Evolutionary conservation across 1,140 invertebrate species (phyloP), one percentile per base, ranked within the genome.

Genomic region (Palaemon carinicauda): DNA sequence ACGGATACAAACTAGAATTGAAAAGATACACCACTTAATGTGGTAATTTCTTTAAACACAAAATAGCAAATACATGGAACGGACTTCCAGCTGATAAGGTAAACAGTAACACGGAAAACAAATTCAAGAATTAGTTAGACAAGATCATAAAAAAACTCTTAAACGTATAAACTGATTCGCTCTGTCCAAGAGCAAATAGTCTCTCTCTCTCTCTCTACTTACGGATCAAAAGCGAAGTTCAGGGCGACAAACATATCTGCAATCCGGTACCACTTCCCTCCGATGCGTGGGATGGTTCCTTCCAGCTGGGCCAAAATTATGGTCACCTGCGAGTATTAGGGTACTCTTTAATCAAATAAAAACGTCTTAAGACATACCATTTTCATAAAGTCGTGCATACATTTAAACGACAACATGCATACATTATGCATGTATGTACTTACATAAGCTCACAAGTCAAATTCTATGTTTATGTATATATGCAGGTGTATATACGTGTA

Each of bases 191-290:
- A n/a, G n/a, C n/a, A n/a, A n/a, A n/a, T n/a, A n/a, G n/a, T 41
- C 33, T 41, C 33, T 41, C 33, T 41, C 41, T 41, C 41, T 41
- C 41, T 41, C 41, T 41, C 1, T 4, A 97, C 94, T 87, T 95
- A 95, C 1, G 96, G 96, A 91, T 97, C 95, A 65, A 96, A 91
- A 21, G 95, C 94, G 90, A 96, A 97, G 90, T 97, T 96, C 31
- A 96, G 90, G n/a, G 95, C 94, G 91, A 96, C 94, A 60, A 96
- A 91, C 10, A 96, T 91, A 90, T 97, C 96, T 2, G 95, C 95
- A 4, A 94, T 90, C 1, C 91, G 91, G 75, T 93, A 93, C 52
- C 91, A 89, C 88, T 69, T 84, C 87, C 73, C 88, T 56, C 65
- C 90, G 75, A 84, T 91, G 84, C 90, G 88, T 17, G 89, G 88